phyloP scores from a whole-genome alignment of 1,140 invertebrate genomes.

The Bombus haemorrhoidalis region DNA sequence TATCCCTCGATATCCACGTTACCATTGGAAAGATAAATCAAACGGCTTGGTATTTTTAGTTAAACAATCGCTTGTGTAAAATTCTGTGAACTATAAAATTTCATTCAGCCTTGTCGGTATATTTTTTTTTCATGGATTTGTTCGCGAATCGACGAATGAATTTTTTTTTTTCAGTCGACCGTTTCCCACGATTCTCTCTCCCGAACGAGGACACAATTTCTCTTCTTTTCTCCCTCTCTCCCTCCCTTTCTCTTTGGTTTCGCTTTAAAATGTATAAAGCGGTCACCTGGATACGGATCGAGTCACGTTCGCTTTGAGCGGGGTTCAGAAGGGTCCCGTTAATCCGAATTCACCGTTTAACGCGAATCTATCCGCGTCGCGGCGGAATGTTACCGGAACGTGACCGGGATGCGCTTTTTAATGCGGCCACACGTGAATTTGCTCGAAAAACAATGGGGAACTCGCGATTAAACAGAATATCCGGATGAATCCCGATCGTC shows the following conservation, averaged over 20 bases:
- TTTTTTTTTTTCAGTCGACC: background rate
- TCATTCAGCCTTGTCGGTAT: background rate
- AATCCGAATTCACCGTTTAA: conserved; percentile 25
- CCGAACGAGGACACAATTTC: too few relatives aligned
- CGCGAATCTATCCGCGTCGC: background rate
- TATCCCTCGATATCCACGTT: background rate
- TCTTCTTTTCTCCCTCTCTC: background rate
- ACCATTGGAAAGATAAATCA: background rate
- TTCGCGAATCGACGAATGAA: background rate
- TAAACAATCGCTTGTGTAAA: background rate
- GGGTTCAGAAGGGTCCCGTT: background rate
- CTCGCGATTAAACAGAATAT: background rate
- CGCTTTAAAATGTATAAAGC: conserved; percentile 3
- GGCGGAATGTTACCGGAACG: conserved; percentile 3
- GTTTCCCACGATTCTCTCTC: background rate
- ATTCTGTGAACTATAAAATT: background rate
- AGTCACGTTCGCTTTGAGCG: conserved; percentile 7
- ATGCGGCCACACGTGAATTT: conserved; percentile 12
- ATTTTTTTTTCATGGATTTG: background rate
- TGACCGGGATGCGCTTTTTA: conserved; percentile 1
- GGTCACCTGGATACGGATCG: conserved; percentile 8
- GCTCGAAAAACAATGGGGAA: background rate
- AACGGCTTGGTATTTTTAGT: background rate
- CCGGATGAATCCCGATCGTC: background rate
- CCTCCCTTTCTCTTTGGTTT: background rate